Conservation (phyloP, 2,888 invertebrate species). For the Incurvaria masculella region DNA sequence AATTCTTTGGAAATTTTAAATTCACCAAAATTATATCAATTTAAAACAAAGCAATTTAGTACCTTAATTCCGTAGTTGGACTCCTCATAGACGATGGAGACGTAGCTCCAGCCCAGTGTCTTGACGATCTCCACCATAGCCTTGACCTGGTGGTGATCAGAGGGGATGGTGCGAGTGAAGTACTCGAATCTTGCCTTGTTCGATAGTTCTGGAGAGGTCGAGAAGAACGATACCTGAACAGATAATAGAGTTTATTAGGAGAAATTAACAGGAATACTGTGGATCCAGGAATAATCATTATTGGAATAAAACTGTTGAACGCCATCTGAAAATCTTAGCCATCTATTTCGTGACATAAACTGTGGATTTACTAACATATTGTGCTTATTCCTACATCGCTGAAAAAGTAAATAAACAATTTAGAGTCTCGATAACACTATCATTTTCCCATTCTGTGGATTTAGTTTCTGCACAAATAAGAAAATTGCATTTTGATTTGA, state of each 20-base stretch:
- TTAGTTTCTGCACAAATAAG: too few relatives aligned
- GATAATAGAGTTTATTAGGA: conserved; percentile 1
- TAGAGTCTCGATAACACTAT: not conserved
- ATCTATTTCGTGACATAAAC: not conserved
- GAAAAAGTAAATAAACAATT: not conserved
- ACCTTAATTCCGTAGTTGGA: conserved; percentile 96
- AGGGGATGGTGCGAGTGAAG: conserved; percentile 92
- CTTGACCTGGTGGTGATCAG: conserved; percentile 90
- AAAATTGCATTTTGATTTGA: too few relatives aligned
- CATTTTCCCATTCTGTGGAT: too few relatives aligned
- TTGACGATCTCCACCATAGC: conserved; percentile 94
- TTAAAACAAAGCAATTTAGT: conserved; percentile 6
- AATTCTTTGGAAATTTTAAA: conserved; percentile 2
- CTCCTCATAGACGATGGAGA: conserved; percentile 94
- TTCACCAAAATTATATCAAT: conserved; percentile 3
- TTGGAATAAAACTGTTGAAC: not conserved
- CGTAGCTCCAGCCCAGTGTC: conserved; percentile 79
- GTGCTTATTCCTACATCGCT: not conserved
- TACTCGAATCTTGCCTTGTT: conserved; percentile 94
- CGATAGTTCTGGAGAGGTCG: conserved; percentile 90
- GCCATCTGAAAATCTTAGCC: not conserved
- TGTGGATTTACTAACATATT: not conserved
- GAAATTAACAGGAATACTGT: too few relatives aligned
- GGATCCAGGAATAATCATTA: too few relatives aligned
- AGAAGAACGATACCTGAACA: conserved; percentile 90